A percentile compares a stretch with the other conserved stretches of the same genome.
Evolutionary conservation across 2,888 invertebrate species (phyloP).

Genomic region (Drosophila macrospina): DNA sequence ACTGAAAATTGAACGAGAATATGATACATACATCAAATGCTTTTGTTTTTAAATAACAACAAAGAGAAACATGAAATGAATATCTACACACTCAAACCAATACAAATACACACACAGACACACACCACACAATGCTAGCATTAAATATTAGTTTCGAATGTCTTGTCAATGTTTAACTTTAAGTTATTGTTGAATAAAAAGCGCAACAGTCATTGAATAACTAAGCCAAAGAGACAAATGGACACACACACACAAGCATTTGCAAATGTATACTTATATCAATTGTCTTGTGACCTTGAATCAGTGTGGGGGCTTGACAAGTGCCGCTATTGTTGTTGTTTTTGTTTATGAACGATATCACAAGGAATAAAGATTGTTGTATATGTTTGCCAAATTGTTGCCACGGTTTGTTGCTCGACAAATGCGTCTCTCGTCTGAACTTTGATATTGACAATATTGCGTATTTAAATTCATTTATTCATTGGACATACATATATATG

Average conservation of each 20-base stretch:
- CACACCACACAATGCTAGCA: constrained; percentile 29
- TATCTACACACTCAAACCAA: constrained; percentile 1
- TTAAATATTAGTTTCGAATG: constrained; percentile 69
- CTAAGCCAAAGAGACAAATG: constrained; percentile 29
- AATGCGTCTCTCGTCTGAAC: constrained; percentile 53
- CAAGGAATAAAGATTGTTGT: constrained; percentile 15
- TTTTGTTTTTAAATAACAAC: constrained; percentile 47
- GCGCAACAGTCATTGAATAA: constrained; percentile 66
- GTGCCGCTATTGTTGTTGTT: constrained; percentile 19
- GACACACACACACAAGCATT: background rate
- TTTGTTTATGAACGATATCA: constrained; percentile 17
- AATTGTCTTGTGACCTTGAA: constrained; percentile 50
- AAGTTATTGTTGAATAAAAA: constrained; percentile 77
- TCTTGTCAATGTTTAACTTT: constrained; percentile 76
- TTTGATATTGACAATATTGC: constrained; percentile 63
- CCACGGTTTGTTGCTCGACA: background rate
- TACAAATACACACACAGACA: constrained; percentile 12
- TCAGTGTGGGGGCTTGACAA: constrained; percentile 24
- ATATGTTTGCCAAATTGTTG: constrained; percentile 45
- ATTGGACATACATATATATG: too few relatives aligned
- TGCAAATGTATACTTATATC: background rate
- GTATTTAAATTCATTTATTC: constrained; percentile 68
- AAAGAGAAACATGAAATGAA: too few relatives aligned
- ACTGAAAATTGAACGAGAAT: constrained; percentile 54
- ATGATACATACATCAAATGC: constrained; percentile 33